phyloP scores from a whole-genome alignment of 2,888 invertebrate genomes.

The Oscheius myriophilus region DNA sequence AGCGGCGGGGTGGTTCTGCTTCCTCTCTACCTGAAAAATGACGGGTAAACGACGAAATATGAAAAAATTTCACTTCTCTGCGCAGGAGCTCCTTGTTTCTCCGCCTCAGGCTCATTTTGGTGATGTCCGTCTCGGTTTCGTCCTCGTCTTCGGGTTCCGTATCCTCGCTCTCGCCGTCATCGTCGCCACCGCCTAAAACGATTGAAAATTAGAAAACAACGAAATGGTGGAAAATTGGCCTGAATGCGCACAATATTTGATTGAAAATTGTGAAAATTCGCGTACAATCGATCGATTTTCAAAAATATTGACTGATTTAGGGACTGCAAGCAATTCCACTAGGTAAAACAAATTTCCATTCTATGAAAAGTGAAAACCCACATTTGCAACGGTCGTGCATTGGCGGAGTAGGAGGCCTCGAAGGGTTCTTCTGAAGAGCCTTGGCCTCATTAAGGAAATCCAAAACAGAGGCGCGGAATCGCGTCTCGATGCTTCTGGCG shows the following conservation, averaged over 20 bases:
- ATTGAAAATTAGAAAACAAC: too few species aligned
- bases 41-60: neutral
- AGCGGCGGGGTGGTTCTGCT: constrained; percentile 78
- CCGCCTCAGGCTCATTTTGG: neutral
- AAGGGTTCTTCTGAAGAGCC: constrained; percentile 1
- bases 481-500: constrained; percentile 1
- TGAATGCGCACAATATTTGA: too few species aligned
- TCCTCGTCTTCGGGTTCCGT: constrained; percentile 10
- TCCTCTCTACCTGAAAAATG: constrained; percentile 45
- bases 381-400: constrained; percentile 22
- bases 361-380: neutral
- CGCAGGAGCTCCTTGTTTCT: constrained; percentile 9
- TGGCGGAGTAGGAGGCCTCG: constrained; percentile 14
- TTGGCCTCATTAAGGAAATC: neutral
- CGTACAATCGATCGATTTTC: too few species aligned
- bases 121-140: neutral
- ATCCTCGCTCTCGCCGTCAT: neutral
- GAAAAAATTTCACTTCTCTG: constrained; percentile 11
- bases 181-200: neutral
- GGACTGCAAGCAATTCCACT: too few species aligned
- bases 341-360: too few species aligned
- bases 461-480: constrained; percentile 7
- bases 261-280: too few species aligned
- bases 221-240: too few species aligned
- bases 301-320: too few species aligned